A percentile compares a stretch with the other conserved stretches of the same genome.
phyloP scores from a whole-genome alignment of 2,888 invertebrate genomes.

The Tachina grossa region DNA sequence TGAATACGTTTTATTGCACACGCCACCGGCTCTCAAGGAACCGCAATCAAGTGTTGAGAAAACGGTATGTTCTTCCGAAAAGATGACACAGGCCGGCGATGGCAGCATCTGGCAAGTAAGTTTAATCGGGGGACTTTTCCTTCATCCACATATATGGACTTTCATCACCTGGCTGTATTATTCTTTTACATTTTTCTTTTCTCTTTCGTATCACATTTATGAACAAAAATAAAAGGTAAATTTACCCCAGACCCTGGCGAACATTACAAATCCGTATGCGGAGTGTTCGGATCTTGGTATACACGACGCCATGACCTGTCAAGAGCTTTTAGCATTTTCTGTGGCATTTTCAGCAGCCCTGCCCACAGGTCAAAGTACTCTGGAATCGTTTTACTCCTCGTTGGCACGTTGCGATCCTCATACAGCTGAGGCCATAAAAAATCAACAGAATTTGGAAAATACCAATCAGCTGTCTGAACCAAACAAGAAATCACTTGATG shows the following conservation, averaged over 20 bases:
- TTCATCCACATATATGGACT: not conserved
- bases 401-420: slow-evolving; percentile 88
- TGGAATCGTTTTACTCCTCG: slow-evolving; percentile 92
- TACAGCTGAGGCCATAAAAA: slow-evolving; percentile 79
- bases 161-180: not conserved
- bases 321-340: slow-evolving; percentile 94
- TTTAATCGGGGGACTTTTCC: slow-evolving; percentile 59
- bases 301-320: slow-evolving; percentile 86
- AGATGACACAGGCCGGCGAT: slow-evolving; percentile 93
- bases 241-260: slow-evolving; percentile 83
- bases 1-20: slow-evolving; percentile 91
- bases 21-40: slow-evolving; percentile 82
- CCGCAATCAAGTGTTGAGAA: slow-evolving; percentile 79
- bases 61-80: slow-evolving; percentile 91
- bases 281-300: slow-evolving; percentile 85
- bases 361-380: slow-evolving; percentile 92
- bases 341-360: slow-evolving; percentile 95
- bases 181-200: slow-evolving; percentile 15
- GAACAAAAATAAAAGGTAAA: slow-evolving; percentile 78
- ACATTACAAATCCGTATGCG: slow-evolving; percentile 81
- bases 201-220: not conserved
- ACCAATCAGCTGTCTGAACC: slow-evolving; percentile 65
- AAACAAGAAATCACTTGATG: slow-evolving; percentile 58
- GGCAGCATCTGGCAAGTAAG: slow-evolving; percentile 87
- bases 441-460: slow-evolving; percentile 77